phyloP scores from a whole-genome alignment of 2,888 invertebrate species.

The Eretmocerus hayati region DNA sequence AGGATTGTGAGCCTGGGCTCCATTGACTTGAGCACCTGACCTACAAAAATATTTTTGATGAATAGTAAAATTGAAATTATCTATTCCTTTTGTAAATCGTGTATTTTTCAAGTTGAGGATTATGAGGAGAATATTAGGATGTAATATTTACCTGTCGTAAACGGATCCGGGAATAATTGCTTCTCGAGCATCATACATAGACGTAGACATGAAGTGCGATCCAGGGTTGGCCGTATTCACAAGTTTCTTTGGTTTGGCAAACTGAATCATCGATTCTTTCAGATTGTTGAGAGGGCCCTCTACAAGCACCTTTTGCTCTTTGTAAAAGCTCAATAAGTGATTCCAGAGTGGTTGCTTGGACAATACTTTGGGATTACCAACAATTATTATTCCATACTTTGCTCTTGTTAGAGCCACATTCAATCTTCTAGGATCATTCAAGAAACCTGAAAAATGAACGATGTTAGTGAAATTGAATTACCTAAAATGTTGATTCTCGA shows the following conservation, averaged over 20 bases:
- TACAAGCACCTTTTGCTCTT: constrained; percentile 92
- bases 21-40: constrained; percentile 48
- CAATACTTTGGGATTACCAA: constrained; percentile 97
- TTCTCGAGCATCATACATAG: constrained; percentile 94
- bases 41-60: constrained; percentile 36
- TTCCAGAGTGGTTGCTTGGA: constrained; percentile 99
- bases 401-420: constrained; percentile 98
- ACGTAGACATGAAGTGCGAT: constrained; percentile 94
- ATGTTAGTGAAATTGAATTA: too few relatives aligned
- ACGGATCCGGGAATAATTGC: constrained; percentile 90
- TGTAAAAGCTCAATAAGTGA: constrained; percentile 92
- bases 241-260: constrained; percentile 94
- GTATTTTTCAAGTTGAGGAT: background rate
- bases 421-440: constrained; percentile 93
- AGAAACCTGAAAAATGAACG: constrained; percentile 56
- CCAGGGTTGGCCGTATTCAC: constrained; percentile 92
- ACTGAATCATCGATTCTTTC: constrained; percentile 93
- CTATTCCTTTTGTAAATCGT: background rate
- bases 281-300: constrained; percentile 97
- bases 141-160: constrained; percentile 61
- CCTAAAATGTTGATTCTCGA: background rate
- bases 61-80: background rate
- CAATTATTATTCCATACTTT: constrained; percentile 95
- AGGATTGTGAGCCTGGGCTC: constrained; percentile 41
- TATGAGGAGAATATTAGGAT: background rate